Percentiles rank a stretch among this genome's conserved stretches.
Evolutionary conservation across 2,888 invertebrate species (phyloP).

Genomic region (Drosophila leonis): DNA sequence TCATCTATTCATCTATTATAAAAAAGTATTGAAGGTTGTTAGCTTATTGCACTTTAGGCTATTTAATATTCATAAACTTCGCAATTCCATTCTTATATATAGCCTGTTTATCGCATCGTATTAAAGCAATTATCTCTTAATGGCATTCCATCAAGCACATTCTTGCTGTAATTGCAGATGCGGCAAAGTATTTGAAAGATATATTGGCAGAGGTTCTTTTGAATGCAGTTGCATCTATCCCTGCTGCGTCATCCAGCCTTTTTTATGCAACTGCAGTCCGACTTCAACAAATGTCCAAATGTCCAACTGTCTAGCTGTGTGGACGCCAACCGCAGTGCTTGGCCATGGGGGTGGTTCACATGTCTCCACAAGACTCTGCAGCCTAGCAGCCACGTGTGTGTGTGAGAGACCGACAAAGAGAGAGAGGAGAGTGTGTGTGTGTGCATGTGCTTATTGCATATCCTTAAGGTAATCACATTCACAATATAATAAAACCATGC

Average conservation of each 20-base stretch:
- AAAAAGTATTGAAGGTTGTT: too few species aligned
- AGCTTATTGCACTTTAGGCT: too few species aligned
- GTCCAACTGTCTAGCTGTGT: slow-evolving; percentile 20
- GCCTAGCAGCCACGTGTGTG: background rate
- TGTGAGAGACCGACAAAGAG: background rate
- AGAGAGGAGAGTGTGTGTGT: slow-evolving; percentile 18
- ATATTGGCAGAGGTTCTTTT: slow-evolving; percentile 22
- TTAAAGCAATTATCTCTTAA: background rate
- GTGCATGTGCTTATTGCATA: slow-evolving; percentile 77
- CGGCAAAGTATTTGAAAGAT: slow-evolving; percentile 44
- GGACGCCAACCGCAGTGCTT: slow-evolving; percentile 38
- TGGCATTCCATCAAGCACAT: background rate
- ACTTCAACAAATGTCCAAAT: slow-evolving; percentile 8
- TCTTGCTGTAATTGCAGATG: slow-evolving; percentile 12
- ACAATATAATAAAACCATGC: slow-evolving; percentile 84
- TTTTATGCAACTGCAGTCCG: slow-evolving; percentile 5
- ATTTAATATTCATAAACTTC: background rate
- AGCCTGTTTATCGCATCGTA: background rate
- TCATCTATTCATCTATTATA: too few species aligned
- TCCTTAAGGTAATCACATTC: slow-evolving; percentile 83
- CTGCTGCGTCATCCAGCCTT: slow-evolving; percentile 5
- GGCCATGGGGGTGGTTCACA: slow-evolving; percentile 44
- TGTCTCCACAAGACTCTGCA: slow-evolving; percentile 18
- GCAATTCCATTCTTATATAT: background rate
- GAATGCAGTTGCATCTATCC: background rate